A percentile compares a stretch with the other conserved stretches of the same genome.
These are phyloP conservation scores for Tinea pellionella DNA, from an alignment of 2,888 invertebrate species.

Conservation along the genomic window DNA sequence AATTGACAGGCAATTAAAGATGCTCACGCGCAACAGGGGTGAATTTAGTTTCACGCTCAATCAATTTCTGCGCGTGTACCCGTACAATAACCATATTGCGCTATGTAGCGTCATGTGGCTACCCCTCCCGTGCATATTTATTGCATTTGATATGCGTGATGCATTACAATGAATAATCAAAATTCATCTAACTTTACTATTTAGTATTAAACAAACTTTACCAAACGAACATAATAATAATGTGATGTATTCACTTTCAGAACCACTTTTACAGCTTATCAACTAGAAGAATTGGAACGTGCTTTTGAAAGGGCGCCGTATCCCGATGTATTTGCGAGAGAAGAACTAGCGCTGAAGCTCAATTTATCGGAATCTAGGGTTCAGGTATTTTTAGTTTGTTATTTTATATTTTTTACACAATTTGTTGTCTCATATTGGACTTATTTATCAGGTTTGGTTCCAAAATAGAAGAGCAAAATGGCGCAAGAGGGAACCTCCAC, in stretches of 20 bases:
- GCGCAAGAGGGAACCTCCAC: conserved; percentile 93
- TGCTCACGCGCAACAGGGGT: conserved; percentile 51
- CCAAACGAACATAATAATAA: not conserved
- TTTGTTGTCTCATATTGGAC: conserved; percentile 15
- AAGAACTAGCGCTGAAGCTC: conserved; percentile 91
- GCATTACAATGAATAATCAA: conserved; percentile 5
- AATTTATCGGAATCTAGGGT: conserved; percentile 83
- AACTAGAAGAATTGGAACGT: conserved; percentile 91
- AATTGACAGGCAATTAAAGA: conserved; percentile 59
- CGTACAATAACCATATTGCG: conserved; percentile 57
- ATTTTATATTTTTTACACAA: not conserved
- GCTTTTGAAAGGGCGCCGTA: conserved; percentile 96
- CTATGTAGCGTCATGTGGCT: conserved; percentile 57
- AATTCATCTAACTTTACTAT: not conserved
- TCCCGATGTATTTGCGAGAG: conserved; percentile 95
- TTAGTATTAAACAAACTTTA: too few relatives aligned
- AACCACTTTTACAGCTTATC: conserved; percentile 96
- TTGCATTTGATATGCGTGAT: conserved; percentile 23
- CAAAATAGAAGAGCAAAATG: conserved; percentile 94
- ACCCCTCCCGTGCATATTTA: conserved; percentile 20
- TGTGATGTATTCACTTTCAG: conserved; percentile 60
- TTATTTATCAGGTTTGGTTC: conserved; percentile 76
- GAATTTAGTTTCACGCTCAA: conserved; percentile 68
- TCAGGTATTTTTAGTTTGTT: conserved; percentile 35
- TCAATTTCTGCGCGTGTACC: conserved; percentile 63